Conservation (phyloP, 2,797 vertebrate genomes). For the Phalanger gymnotis region DNA sequence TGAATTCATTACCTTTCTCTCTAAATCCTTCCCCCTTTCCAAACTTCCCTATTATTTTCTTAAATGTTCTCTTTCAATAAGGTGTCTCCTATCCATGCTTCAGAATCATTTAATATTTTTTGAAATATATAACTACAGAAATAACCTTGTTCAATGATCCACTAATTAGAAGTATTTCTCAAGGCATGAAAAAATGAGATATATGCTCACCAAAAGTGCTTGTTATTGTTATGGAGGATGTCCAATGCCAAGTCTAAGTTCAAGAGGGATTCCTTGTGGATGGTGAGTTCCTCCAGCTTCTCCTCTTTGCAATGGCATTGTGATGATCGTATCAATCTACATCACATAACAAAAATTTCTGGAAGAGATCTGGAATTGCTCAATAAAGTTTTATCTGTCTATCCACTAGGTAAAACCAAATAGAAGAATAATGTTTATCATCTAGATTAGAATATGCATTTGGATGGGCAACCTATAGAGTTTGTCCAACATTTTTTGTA, state of each 20-base stretch:
- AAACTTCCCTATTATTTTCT: not conserved
- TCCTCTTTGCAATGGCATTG: not conserved
- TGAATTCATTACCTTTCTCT: too few relatives aligned
- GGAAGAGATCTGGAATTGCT: too few relatives aligned
- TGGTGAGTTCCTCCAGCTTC: not conserved
- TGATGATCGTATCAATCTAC: not conserved
- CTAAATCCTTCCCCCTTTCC: too few relatives aligned
- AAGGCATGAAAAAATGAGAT: not conserved
- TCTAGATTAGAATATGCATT: not conserved
- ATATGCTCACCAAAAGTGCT: not conserved
- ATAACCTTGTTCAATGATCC: too few relatives aligned
- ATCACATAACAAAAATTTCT: not conserved
- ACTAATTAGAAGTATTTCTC: too few relatives aligned
- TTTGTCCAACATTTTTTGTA: not conserved
- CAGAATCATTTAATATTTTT: not conserved
- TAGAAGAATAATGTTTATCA: not conserved
- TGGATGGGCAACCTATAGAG: not conserved
- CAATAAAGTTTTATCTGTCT: not conserved
- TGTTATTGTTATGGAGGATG: not conserved
- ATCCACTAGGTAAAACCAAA: not conserved
- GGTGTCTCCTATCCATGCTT: not conserved
- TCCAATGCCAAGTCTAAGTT: not conserved
- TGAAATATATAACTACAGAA: not conserved
- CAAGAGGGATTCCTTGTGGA: too few relatives aligned
- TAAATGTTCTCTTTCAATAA: not conserved